Base-by-base conservation (phyloP, 2,888 invertebrate genomes). In the Cyclophora albipunctata region DNA sequence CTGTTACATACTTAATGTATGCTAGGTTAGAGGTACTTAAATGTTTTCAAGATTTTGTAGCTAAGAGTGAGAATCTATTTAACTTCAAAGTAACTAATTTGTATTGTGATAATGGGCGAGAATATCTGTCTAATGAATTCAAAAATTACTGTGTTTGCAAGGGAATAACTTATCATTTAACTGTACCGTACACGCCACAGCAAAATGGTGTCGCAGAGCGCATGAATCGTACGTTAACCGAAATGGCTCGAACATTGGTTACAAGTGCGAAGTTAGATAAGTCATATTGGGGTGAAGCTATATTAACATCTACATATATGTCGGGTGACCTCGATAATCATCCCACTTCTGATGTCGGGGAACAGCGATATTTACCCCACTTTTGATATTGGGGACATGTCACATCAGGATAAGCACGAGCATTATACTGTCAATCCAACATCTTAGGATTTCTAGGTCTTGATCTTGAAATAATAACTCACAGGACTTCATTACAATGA, bases 181-280 rank as follows among this genome's bases (percentile, higher is more conserved):
- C 78, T 49, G 70, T 79, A 49, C 73, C 77, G 48, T 57, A 66
- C 51, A 75, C 77, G 34, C 78, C 75, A 48, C 71, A 77, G 60
- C 64, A 66, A 59, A 81, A 78, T 67, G 72, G 72, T 52, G 67
- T 75, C 6, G 57, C 73, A 33, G 75, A 78, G 54, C 58, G 76
- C 3, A 75, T 78, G 73, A 64, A 62, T 40, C 49, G 75, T 53
- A 71, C 71, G 7, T 62, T 80, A 43, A 69, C 71, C 4, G 75
- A 78, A 62, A 76, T 68, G 53, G 71, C 73, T 46, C 64, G 75
- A 42, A 50, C 71, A n/a, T 42, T 63, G 75, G 62, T 81, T 47
- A 53, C 55, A 48, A 58, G 67, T 46, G 65, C 70, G 3, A 57
- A 66, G 34, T 49, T 74, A 6, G 51, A 57, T 34, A 75, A 77